phyloP scores from a whole-genome alignment of 2,113 vertebrate genomes.

The Elgaria multicarinata region DNA sequence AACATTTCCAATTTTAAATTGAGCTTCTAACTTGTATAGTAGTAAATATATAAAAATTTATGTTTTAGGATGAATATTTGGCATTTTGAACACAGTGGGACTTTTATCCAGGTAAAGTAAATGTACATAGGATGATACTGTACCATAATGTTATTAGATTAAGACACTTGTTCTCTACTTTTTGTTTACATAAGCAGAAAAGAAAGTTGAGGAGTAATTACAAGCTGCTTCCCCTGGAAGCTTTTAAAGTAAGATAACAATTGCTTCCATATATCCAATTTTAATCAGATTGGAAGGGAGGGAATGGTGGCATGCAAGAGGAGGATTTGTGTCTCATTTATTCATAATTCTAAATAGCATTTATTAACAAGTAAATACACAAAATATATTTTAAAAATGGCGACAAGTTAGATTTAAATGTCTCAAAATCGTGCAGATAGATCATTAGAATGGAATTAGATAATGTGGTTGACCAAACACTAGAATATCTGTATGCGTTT shows the following conservation, averaged over 20 bases:
- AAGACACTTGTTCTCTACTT: not conserved
- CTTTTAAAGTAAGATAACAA: not conserved
- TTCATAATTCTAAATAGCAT: not conserved
- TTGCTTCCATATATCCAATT: not conserved
- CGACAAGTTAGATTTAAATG: not conserved
- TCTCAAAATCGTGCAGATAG: not conserved
- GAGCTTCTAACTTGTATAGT: not conserved
- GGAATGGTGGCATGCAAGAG: not conserved
- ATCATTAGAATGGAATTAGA: not conserved
- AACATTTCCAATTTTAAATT: not conserved
- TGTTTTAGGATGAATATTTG: not conserved
- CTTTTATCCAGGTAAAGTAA: not conserved
- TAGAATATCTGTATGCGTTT: not conserved
- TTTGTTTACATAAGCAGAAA: not conserved
- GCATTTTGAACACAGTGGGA: not conserved
- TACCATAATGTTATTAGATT: not conserved
- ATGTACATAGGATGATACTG: not conserved
- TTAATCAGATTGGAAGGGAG: not conserved
- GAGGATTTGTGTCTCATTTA: not conserved
- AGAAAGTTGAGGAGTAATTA: not conserved
- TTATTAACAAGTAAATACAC: not conserved
- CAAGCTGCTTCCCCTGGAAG: not conserved
- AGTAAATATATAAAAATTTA: accelerated
- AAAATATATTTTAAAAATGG: not conserved
- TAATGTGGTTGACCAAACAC: not conserved